Percentiles rank a stretch among this genome's conserved stretches.
These are phyloP conservation scores for Leptodactylus fallax DNA, from an alignment of 2,797 vertebrate species.

Conservation along the genomic window DNA sequence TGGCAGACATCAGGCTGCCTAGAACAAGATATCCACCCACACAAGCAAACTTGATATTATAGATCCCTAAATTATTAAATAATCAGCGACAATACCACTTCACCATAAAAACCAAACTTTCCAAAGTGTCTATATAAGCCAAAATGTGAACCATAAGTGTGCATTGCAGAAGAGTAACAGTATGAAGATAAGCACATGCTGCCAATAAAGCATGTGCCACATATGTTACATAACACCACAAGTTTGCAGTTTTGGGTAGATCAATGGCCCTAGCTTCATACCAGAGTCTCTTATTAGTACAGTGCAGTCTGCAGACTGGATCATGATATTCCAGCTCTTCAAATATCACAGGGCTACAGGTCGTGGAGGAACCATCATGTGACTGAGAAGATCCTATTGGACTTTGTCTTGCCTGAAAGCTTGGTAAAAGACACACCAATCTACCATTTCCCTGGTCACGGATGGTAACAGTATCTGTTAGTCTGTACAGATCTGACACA, in stretches of 20 bases:
- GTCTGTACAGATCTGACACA: constrained; percentile 87
- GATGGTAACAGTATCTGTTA: constrained; percentile 88
- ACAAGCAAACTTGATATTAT: neutral
- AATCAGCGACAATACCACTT: no score
- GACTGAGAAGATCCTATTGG: constrained; percentile 92
- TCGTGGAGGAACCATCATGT: constrained; percentile 88
- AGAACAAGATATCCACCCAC: neutral
- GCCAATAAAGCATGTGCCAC: no score
- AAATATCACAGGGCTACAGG: constrained; percentile 93
- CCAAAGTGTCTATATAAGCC: no score
- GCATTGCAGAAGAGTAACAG: no score
- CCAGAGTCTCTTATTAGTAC: constrained; percentile 86
- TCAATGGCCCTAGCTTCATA: constrained; percentile 62
- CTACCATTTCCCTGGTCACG: constrained; percentile 89
- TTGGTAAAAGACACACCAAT: constrained; percentile 89
- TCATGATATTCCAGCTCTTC: constrained; percentile 97
- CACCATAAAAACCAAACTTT: no score
- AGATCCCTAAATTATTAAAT: neutral
- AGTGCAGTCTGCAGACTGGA: constrained; percentile 91
- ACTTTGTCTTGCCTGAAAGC: constrained; percentile 89
- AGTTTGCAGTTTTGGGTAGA: no score
- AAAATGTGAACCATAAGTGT: no score
- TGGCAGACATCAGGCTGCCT: neutral
- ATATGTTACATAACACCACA: no score
- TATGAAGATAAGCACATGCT: no score